Evolutionary conservation across 2,113 vertebrate genomes (phyloP), one percentile per base, ranked within the genome.

Genomic region (Hypomesus transpacificus): DNA sequence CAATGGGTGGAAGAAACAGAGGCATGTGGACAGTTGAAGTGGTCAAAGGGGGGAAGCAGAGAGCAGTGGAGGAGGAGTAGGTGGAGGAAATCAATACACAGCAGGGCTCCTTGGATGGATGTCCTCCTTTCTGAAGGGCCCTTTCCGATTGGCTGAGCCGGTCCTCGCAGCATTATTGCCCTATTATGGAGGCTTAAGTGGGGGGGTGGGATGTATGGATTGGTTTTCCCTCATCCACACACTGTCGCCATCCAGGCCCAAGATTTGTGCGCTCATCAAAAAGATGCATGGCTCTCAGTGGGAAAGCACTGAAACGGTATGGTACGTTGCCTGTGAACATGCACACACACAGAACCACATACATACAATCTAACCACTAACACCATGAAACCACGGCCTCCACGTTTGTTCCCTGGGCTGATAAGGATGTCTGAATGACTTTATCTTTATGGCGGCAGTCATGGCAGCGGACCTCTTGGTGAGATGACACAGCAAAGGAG

Each of bases 131-230:
- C 26, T 46, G 63, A 17, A 65, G 70, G 57, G 52, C 54, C 51
- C 14, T 58, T 16, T 67, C 71, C 63, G 54, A 28, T 31, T 67
- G 24, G 71, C 67, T 57, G 73, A 52, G 46, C 18, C 46, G 17
- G 53, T 26, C 56, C 31, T 64, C 14, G 5, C 57, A 9, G 65
- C 65, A 68, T 68, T 68, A 74, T 74, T 22, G 24, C 66, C 53
- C 34, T 61, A 68, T 74, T 39, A 68, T n/a, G 53, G 58, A 68
- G 68, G 66, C 72, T 74, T 75, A 75, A 57, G 73, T 69, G 73
- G 14, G 24, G 11, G 17, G 59, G 59, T 24, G 59, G 59, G 24
- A 61, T 26, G 21, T 28, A 61, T 61, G 22, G 59, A 28, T 61
- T 16, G 14, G 20, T 59, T 22, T 59, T 22, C 57, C 57, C 20